Percentiles rank a stretch among this genome's conserved stretches.
phyloP scores from a whole-genome alignment of 2,888 invertebrate genomes.

The Catocala sponsa region DNA sequence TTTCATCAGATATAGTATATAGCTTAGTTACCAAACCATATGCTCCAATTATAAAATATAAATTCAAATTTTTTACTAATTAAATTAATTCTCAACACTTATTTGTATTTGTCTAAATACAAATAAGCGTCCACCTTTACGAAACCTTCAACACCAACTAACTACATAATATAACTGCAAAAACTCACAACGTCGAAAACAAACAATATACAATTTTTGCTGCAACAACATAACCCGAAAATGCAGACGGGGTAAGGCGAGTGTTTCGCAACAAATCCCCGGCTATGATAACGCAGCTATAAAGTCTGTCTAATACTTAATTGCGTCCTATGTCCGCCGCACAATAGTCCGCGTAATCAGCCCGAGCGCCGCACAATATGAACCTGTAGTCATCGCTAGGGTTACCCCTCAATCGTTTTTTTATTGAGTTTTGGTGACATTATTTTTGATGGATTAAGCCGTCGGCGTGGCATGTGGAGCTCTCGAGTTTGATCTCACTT shows the following conservation, averaged over 20 bases:
- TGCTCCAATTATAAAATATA: too few species aligned
- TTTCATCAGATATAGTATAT: too few species aligned
- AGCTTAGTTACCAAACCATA: too few species aligned
- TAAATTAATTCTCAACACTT: too few species aligned
- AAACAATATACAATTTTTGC: constrained; percentile 17
- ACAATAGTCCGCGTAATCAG: constrained; percentile 82
- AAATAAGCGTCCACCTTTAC: neutral
- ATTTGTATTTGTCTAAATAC: too few species aligned
- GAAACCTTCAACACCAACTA: neutral
- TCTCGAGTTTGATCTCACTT: too few species aligned
- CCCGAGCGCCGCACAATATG: constrained; percentile 59
- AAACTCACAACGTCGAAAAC: neutral
- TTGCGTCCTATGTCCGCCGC: constrained; percentile 75
- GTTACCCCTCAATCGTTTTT: constrained; percentile 41
- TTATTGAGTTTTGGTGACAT: too few species aligned
- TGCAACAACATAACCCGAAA: constrained; percentile 24
- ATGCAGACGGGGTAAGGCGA: constrained; percentile 15
- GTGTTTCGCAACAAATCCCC: constrained; percentile 43
- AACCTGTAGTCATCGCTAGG: constrained; percentile 66
- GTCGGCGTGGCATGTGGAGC: too few species aligned
- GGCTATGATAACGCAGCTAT: constrained; percentile 53
- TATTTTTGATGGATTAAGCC: too few species aligned
- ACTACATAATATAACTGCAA: neutral
- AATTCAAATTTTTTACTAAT: too few species aligned
- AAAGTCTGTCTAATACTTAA: constrained; percentile 79